A percentile compares a stretch with the other conserved stretches of the same genome.
Conservation (phyloP, 1,140 invertebrate species). For the Papilio aristodemus region DNA sequence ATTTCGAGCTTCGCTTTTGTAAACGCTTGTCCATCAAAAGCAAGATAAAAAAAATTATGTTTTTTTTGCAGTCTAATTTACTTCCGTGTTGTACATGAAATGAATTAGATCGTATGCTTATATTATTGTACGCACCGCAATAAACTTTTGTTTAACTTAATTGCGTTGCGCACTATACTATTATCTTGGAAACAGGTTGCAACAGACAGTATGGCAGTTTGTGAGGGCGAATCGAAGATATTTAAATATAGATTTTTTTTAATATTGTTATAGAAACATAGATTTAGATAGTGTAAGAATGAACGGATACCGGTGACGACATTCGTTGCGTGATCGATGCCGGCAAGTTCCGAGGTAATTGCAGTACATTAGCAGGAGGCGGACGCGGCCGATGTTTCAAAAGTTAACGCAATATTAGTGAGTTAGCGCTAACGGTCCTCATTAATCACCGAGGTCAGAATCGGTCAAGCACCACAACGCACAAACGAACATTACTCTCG, state of each 20-base stretch:
- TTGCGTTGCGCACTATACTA: not conserved
- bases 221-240: no score
- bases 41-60: constrained; percentile 1
- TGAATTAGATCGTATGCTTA: not conserved
- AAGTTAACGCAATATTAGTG: constrained; percentile 71
- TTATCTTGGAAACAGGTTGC: constrained; percentile 22
- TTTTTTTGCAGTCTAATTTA: constrained; percentile 9
- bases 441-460: constrained; percentile 76
- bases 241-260: no score
- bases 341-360: constrained; percentile 47
- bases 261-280: no score
- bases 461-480: constrained; percentile 61
- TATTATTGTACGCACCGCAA: not conserved
- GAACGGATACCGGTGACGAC: no score
- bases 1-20: constrained; percentile 42
- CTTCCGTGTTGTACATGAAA: constrained; percentile 13
- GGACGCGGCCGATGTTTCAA: constrained; percentile 57
- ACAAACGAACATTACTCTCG: constrained; percentile 51
- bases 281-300: no score
- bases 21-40: constrained; percentile 26
- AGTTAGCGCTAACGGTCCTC: constrained; percentile 70
- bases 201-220: no score
- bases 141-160: not conserved
- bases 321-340: constrained; percentile 32
- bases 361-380: constrained; percentile 46